Base-by-base conservation (phyloP, 2,797 vertebrate species). In the Holocentrus rufus region DNA sequence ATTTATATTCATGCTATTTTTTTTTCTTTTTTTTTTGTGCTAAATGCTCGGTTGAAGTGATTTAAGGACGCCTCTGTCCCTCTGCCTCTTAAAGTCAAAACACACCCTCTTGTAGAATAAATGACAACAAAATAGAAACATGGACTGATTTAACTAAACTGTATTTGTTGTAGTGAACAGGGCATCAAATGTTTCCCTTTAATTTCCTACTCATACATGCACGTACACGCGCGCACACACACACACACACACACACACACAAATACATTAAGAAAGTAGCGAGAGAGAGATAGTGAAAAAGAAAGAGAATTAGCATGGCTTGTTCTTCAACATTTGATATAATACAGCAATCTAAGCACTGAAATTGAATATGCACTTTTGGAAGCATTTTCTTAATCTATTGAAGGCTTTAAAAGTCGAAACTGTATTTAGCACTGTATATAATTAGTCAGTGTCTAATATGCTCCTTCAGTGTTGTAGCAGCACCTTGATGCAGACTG, bases 31-130 rank as follows among this genome's bases (percentile, higher is more conserved):
- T 70, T 34, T 56, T 60, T 27, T 59, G 44, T 77, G 73, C 75
- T 75, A 72, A 72, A 78, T 74, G 63, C 55, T 42, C 65, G 67
- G 71, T 74, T 74, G 70, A 77, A 84, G 69, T 74, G 74, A 77
- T 81, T 83, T 77, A 83, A 74, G 61, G 50, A 67, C 50, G 54
- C 44, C 9, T 50, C 46, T 55, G 34, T 69, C 64, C 65, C 59
- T 47, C 39, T 57, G 72, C 49, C 20, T 49, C 55, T 46, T 52
- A 1, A 39, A 62, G 46, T 39, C 34, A 69, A 60, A 55, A 69
- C 22, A 42, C 55, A 18, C 61, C 25, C 59, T 22, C 34, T 53
- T 52, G 49, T 46, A 52, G 67, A 11, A 52, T 13, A 50, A 58
- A 49, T 60, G 67, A 50, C 56, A 60, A 69, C 30, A 44, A 46